Base-by-base conservation (phyloP, 2,888 invertebrate species). In the Eurois occulta region DNA sequence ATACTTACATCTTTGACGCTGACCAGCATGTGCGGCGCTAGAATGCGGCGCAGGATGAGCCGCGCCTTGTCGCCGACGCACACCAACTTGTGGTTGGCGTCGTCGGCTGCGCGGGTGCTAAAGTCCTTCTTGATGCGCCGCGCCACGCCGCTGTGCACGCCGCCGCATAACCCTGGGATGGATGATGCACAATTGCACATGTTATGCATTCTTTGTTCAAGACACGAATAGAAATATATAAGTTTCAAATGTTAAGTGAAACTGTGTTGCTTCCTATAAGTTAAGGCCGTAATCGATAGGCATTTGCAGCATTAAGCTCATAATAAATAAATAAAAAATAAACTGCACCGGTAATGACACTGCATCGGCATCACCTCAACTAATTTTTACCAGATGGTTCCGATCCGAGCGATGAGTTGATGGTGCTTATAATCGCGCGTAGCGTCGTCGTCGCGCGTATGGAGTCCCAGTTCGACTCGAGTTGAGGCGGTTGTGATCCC, bases 1-100 rank as follows among this genome's bases (percentile, higher is more conserved):
- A n/a, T 24, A n/a, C 65, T 41, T 84, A 96, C 97, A 83, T 97
- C 97, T 89, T 97, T 97, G 46, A 98, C 97, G 78, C 97, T 97
- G 86, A 97, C 91, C 13, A 97, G 95, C 90, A 98, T 97, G 87
- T 97, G 95, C 11, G 96, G 89, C 0, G 94, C 86, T 86, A 91
- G 97, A 18, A 89, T 48, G 32, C 97, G 93, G 35, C 96, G 94
- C 80, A 98, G 95, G 92, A 98, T 97, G 52, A 95, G 93, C 66
- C 97, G 97, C 2, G 98, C 95, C 93, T 98, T 98, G 94, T 98
- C 98, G 0, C 98, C 98, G 80, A 98, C 95, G 91, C 97, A 97
- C 68, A 98, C 96, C 64, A 98, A 93, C 91, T 97, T 97, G 88
- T 97, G 94, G 48, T 89, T 89, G 1, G 94, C 91, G 7, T 95